phyloP scores from a whole-genome alignment of 1,140 invertebrate genomes.

The Coelopa frigida region DNA sequence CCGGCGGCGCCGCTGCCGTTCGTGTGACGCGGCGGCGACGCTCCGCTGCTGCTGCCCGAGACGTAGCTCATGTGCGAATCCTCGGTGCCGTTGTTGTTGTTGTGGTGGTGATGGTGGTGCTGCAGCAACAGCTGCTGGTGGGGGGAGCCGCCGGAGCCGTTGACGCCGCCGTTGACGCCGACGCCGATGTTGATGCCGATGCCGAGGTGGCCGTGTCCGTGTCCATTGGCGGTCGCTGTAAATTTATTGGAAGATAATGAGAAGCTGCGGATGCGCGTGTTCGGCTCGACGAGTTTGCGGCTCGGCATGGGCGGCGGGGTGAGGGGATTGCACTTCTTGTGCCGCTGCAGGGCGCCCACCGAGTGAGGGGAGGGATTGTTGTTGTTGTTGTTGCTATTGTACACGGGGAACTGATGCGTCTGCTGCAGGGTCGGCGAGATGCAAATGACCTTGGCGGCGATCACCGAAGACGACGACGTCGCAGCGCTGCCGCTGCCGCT shows the following conservation, averaged over 20 bases:
- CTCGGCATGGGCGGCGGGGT: constrained; percentile 35
- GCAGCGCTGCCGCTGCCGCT: constrained; percentile 2
- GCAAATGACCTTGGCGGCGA: constrained; percentile 15
- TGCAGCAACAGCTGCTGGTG: too few species aligned
- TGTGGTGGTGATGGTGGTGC: constrained; percentile 13
- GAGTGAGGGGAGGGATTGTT: constrained; percentile 6
- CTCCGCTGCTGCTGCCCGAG: constrained; percentile 8
- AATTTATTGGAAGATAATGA: constrained; percentile 41
- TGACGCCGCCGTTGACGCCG: constrained; percentile 4
- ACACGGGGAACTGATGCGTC: not conserved
- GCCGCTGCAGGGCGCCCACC: not conserved
- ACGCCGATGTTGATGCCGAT: too few species aligned
- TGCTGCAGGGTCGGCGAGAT: constrained; percentile 7
- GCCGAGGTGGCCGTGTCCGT: constrained; percentile 6
- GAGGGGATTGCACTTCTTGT: constrained; percentile 25
- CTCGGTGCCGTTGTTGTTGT: not conserved
- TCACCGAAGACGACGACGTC: too few species aligned
- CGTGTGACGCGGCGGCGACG: constrained; percentile 13
- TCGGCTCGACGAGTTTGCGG: constrained; percentile 26
- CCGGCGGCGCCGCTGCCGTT: constrained; percentile 2
- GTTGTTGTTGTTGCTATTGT: constrained; percentile 4
- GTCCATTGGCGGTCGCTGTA: constrained; percentile 33
- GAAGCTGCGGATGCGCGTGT: constrained; percentile 30
- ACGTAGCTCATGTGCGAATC: not conserved
- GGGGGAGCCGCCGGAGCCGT: constrained; percentile 13